Percentiles rank a stretch among this genome's conserved stretches.
Evolutionary conservation across 2,888 invertebrate genomes (phyloP).

Genomic region (Erebia palarica): DNA sequence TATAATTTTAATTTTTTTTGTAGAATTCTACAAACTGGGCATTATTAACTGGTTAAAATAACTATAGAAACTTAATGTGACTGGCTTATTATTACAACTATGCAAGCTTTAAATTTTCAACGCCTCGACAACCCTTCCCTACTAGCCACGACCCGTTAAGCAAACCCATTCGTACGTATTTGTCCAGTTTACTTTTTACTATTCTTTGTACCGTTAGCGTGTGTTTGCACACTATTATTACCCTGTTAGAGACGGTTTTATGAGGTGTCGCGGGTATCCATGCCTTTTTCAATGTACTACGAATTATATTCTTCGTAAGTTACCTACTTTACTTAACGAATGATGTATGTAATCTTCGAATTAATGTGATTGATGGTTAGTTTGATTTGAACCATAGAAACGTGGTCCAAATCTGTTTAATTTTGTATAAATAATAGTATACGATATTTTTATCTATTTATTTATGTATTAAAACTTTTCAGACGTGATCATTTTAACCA

Average conservation of each 20-base stretch:
- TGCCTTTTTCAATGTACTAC: slow-evolving; percentile 16
- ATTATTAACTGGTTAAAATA: too few relatives aligned
- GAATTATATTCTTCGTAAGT: slow-evolving; percentile 6
- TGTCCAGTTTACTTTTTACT: slow-evolving; percentile 80
- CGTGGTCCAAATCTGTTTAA: not conserved
- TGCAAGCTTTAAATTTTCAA: slow-evolving; percentile 40
- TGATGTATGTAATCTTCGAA: not conserved
- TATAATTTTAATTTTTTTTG: too few relatives aligned
- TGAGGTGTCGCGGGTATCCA: slow-evolving; percentile 35
- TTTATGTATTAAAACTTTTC: not conserved
- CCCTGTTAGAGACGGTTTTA: slow-evolving; percentile 54
- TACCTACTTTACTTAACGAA: slow-evolving; percentile 7
- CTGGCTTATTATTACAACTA: not conserved
- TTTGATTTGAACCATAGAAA: not conserved
- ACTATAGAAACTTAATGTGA: slow-evolving; percentile 8
- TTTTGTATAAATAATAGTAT: not conserved
- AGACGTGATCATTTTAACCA: not conserved
- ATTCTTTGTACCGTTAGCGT: slow-evolving; percentile 70
- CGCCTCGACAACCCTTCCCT: slow-evolving; percentile 38
- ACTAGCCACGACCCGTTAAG: slow-evolving; percentile 63
- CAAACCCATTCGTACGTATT: slow-evolving; percentile 76
- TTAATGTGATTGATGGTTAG: slow-evolving; percentile 1
- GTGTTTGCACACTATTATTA: slow-evolving; percentile 74
- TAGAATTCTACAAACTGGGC: too few relatives aligned
- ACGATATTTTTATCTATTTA: too few relatives aligned